phyloP scores from a whole-genome alignment of 30 jellyfish, hydroid and myxozoan species.

The Hydractinia symbiolongicarpus region DNA sequence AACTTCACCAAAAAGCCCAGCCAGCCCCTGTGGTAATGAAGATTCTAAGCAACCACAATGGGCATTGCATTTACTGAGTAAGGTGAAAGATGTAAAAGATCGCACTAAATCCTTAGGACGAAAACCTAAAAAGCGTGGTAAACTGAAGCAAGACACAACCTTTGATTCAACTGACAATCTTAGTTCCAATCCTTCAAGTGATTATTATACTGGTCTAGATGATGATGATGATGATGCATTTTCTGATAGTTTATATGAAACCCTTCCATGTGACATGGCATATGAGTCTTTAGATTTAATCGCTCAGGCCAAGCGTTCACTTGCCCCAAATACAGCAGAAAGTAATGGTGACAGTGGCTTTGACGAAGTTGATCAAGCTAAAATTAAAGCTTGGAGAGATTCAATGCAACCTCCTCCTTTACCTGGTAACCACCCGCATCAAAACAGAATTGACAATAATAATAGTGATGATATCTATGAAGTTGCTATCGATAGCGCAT shows the following conservation, averaged over 20 bases:
- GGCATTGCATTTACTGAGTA: slow-evolving; percentile 7
- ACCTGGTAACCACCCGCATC: slow-evolving; percentile 84
- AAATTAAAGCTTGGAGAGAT: slow-evolving; percentile 40
- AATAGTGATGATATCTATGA: neutral
- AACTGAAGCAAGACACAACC: slow-evolving; percentile 9
- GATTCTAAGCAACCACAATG: slow-evolving; percentile 31
- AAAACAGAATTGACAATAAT: neutral
- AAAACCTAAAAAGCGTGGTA: neutral
- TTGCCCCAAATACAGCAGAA: slow-evolving; percentile 39
- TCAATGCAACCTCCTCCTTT: slow-evolving; percentile 79
- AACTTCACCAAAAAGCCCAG: neutral
- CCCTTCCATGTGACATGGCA: slow-evolving; percentile 40
- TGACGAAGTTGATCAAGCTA: slow-evolving; percentile 69
- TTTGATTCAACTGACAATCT: slow-evolving; percentile 4
- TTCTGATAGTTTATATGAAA: slow-evolving; percentile 34
- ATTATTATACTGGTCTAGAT: slow-evolving; percentile 6
- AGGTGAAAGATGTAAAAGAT: slow-evolving; percentile 27
- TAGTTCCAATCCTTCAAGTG: neutral
- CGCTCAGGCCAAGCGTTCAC: slow-evolving; percentile 22
- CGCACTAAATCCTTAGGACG: slow-evolving; percentile 26
- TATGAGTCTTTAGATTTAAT: slow-evolving; percentile 37
- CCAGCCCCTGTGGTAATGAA: neutral
- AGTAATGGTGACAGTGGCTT: slow-evolving; percentile 71
- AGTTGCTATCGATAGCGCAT: slow-evolving; percentile 24
- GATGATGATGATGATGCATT: slow-evolving; percentile 28